Conservation (phyloP, 2,888 invertebrate species). For the Chrysotoxum bicinctum region DNA sequence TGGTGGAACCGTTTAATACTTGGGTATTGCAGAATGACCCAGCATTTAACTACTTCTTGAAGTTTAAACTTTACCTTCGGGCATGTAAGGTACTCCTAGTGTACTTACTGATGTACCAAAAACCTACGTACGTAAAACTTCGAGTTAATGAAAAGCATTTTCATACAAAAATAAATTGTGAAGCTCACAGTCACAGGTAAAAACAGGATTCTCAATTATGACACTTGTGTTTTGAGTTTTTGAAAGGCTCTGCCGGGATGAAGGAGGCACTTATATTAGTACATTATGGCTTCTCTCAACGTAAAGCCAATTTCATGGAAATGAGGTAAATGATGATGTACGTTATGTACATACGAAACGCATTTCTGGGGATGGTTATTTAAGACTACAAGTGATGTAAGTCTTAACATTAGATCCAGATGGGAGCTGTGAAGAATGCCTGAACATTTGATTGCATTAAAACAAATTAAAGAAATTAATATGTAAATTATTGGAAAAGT, state of each 20-base stretch:
- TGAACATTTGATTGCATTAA: too few relatives aligned
- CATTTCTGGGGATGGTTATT: not conserved
- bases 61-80: conserved; percentile 53
- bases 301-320: not conserved
- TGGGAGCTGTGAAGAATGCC: too few relatives aligned
- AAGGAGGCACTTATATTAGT: not conserved
- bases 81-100: not conserved
- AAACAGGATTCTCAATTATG: conserved; percentile 32
- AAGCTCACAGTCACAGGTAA: not conserved
- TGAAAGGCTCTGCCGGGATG: not conserved
- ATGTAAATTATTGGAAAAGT: too few relatives aligned
- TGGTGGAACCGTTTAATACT: conserved; percentile 28
- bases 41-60: conserved; percentile 57
- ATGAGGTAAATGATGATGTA: not conserved
- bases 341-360: not conserved
- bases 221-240: conserved; percentile 28
- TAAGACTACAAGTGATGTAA: too few relatives aligned
- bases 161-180: not conserved
- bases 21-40: conserved; percentile 51
- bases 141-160: not conserved
- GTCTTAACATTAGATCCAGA: too few relatives aligned
- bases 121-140: not conserved
- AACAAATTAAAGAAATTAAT: too few relatives aligned
- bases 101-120: not conserved
- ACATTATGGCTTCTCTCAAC: not conserved